phyloP scores from a whole-genome alignment of 2,113 vertebrate species.

The Scolopax mira region DNA sequence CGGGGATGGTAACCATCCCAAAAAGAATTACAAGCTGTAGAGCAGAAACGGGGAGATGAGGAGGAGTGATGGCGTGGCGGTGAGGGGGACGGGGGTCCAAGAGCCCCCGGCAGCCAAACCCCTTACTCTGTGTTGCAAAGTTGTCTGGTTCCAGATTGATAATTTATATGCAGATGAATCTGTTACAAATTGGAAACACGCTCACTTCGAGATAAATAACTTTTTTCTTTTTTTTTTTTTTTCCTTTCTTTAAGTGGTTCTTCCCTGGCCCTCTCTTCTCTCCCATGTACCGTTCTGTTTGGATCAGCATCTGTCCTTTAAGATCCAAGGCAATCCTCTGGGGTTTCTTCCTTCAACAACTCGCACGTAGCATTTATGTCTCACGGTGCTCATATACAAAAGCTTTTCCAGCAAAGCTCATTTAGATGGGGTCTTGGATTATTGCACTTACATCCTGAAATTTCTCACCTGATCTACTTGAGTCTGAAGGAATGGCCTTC shows the following conservation, averaged over 20 bases:
- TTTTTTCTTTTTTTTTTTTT: no score
- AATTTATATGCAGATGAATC: background rate
- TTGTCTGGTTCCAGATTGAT: background rate
- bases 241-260: background rate
- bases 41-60: background rate
- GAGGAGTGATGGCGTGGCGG: rapidly evolving
- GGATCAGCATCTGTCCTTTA: background rate
- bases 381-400: background rate
- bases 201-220: background rate
- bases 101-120: background rate
- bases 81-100: background rate
- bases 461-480: background rate
- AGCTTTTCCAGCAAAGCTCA: background rate
- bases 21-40: background rate
- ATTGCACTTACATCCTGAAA: background rate
- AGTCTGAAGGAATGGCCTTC: background rate
- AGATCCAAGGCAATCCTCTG: background rate
- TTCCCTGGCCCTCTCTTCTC: background rate
- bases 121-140: background rate
- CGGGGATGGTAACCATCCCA: background rate
- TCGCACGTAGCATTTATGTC: background rate
- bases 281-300: background rate
- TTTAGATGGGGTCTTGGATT: background rate
- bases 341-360: background rate
- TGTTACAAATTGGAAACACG: background rate